These are phyloP conservation scores for Pseudomugil tenellus DNA, from an alignment of 2,797 vertebrate genomes.

Conservation along the genomic window DNA sequence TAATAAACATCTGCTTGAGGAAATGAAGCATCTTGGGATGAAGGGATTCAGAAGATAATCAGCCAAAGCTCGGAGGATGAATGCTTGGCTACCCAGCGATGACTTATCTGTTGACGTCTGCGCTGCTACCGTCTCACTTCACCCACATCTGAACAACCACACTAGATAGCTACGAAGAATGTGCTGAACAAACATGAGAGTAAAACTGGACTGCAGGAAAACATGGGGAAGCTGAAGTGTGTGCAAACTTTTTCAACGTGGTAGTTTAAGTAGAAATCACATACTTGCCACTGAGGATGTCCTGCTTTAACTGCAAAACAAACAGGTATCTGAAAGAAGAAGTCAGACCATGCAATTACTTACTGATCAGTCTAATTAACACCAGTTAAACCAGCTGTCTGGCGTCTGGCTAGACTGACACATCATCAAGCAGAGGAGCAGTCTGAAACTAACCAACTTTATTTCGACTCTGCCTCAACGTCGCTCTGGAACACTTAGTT, in stretches of 20 bases:
- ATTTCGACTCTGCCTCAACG: too few relatives aligned
- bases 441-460: too few relatives aligned
- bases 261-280: constrained; percentile 53
- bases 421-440: too few relatives aligned
- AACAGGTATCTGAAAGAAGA: constrained; percentile 90
- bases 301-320: constrained; percentile 96
- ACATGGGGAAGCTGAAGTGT: not conserved
- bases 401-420: not conserved
- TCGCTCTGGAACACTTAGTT: too few relatives aligned
- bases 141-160: constrained; percentile 6
- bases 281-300: constrained; percentile 97
- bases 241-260: not conserved
- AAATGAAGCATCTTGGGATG: not conserved
- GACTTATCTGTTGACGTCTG: constrained; percentile 2
- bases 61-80: not conserved
- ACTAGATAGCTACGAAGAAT: not conserved
- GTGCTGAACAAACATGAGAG: constrained; percentile 7
- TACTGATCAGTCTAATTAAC: too few relatives aligned
- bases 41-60: not conserved
- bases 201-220: not conserved
- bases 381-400: not conserved
- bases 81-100: not conserved
- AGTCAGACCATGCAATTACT: not conserved
- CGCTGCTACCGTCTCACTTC: not conserved
- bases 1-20: not conserved